A percentile compares a stretch with the other conserved stretches of the same genome.
Evolutionary conservation across 1,140 invertebrate species (phyloP).

Genomic region (Heterodera schachtii): DNA sequence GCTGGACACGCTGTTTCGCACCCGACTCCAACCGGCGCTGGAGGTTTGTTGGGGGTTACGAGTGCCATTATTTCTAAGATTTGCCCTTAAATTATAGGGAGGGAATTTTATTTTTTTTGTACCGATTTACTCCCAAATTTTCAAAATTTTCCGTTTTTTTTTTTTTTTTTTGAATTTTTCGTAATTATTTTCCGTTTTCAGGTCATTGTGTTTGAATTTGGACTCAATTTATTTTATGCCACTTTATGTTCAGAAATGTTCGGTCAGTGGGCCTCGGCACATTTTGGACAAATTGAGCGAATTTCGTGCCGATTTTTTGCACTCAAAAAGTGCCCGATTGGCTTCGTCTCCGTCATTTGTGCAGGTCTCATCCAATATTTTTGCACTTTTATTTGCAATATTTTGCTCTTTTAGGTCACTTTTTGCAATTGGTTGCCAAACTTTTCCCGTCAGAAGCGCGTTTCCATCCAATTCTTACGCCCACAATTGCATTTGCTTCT

Average conservation of each 20-base stretch:
- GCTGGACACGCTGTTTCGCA: neutral
- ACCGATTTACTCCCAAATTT: too few species aligned
- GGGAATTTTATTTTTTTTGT: too few species aligned
- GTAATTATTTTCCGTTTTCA: too few species aligned
- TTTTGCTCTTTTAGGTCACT: constrained; percentile 4
- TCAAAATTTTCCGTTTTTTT: too few species aligned
- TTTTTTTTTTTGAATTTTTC: too few species aligned
- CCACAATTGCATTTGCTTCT: constrained; percentile 9
- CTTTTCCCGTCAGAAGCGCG: constrained; percentile 7
- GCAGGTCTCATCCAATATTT: neutral
- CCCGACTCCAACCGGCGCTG: neutral
- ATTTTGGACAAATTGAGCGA: neutral
- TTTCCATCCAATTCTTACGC: constrained; percentile 11
- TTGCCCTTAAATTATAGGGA: too few species aligned
- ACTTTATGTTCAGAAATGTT: neutral
- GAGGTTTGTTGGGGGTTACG: neutral
- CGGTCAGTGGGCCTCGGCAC: neutral
- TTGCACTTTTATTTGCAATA: neutral
- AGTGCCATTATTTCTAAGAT: too few species aligned
- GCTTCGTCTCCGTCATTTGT: neutral
- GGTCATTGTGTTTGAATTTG: too few species aligned
- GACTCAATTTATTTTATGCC: too few species aligned
- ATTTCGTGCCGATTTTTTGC: neutral
- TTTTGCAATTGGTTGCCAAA: constrained; percentile 1
- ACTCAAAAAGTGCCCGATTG: neutral